These are phyloP conservation scores for Pristis pectinata DNA, from an alignment of 2,797 vertebrate species.

Conservation along the genomic window DNA sequence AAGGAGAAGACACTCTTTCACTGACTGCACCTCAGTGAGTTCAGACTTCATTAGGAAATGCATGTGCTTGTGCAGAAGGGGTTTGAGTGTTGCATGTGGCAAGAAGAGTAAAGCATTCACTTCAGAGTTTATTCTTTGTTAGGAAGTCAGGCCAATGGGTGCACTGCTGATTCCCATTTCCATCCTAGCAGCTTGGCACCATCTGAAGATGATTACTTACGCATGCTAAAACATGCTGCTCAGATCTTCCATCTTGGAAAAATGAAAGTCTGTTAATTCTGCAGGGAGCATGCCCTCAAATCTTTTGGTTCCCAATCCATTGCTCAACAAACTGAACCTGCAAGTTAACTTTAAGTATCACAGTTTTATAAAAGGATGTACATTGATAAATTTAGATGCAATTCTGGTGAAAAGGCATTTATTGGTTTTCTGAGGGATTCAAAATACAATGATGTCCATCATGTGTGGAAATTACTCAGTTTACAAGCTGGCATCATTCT, in stretches of 20 bases:
- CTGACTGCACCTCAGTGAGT: neutral
- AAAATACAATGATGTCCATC: neutral
- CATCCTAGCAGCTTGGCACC: neutral
- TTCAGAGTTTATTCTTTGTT: neutral
- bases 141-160: neutral
- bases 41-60: neutral
- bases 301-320: neutral
- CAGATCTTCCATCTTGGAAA: slow-evolving; percentile 11
- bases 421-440: neutral
- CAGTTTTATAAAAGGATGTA: neutral
- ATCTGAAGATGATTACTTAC: neutral
- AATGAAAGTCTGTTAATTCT: neutral
- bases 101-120: neutral
- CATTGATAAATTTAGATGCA: neutral
- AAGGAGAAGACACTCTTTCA: neutral
- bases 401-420: too few species aligned
- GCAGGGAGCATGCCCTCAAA: neutral
- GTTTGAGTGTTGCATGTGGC: neutral
- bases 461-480: too few species aligned
- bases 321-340: neutral
- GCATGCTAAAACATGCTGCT: neutral
- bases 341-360: neutral
- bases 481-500: neutral
- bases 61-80: neutral
- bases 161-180: neutral